These are phyloP conservation scores for Megaptera novaeangliae DNA, from an alignment of 2,113 vertebrate species.

Conservation along the genomic window DNA sequence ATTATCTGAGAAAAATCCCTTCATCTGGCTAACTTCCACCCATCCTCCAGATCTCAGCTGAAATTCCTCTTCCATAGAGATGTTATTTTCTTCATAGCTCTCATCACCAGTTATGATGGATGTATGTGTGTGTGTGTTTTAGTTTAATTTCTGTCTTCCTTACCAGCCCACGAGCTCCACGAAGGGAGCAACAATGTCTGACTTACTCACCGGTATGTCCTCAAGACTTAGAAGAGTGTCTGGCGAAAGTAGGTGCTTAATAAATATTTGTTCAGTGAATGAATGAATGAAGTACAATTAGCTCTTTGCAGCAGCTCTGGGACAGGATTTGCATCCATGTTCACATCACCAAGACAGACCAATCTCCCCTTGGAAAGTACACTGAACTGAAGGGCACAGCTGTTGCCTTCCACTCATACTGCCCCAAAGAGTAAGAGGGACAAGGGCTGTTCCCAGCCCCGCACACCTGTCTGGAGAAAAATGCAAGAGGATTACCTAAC, in stretches of 20 bases:
- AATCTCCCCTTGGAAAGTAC: not conserved
- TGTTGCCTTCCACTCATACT: not conserved
- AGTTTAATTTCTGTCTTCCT: conserved; percentile 5
- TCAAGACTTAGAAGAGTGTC: not conserved
- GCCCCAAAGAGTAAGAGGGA: not conserved
- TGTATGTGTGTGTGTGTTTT: not conserved
- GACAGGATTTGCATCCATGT: not conserved
- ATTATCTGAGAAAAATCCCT: not conserved
- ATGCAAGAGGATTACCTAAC: not conserved
- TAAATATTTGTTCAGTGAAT: not conserved
- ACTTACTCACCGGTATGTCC: not conserved
- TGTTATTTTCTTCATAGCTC: not conserved
- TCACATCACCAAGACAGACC: not conserved
- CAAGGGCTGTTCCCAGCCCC: not conserved
- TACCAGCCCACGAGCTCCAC: not conserved
- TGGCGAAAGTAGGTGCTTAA: not conserved
- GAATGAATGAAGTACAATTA: not conserved
- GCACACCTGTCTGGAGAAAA: not conserved
- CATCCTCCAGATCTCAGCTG: not conserved
- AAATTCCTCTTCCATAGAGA: not conserved
- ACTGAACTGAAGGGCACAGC: too few relatives aligned
- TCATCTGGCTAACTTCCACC: not conserved
- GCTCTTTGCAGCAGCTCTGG: not conserved
- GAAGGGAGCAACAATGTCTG: not conserved
- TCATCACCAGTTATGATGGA: not conserved